phyloP scores from a whole-genome alignment of 1,140 invertebrate genomes.

The Himalopsyche phryganea region DNA sequence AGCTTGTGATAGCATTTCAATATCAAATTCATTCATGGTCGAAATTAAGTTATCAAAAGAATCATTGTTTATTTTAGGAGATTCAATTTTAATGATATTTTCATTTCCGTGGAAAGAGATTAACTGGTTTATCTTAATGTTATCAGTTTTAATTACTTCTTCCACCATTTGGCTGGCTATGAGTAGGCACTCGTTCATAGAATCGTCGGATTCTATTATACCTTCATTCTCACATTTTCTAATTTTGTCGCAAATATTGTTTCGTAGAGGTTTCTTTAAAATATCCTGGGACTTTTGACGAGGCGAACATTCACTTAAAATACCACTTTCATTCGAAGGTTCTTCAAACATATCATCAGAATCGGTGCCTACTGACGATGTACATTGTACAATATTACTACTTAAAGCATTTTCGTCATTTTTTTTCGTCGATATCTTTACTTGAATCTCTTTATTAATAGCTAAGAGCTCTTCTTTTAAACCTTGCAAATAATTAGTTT shows the following conservation, averaged over 20 bases:
- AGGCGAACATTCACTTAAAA: too few relatives aligned
- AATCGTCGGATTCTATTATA: conserved; percentile 48
- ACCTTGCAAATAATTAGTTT: conserved; percentile 43
- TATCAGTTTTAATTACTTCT: conserved; percentile 30
- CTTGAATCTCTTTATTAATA: conserved; percentile 46
- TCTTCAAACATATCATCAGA: conserved; percentile 1
- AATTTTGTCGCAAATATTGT: conserved; percentile 10
- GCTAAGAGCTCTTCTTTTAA: conserved; percentile 38
- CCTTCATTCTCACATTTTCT: conserved; percentile 34
- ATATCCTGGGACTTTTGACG: not conserved
- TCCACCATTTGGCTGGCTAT: conserved; percentile 50
- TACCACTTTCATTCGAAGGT: not conserved
- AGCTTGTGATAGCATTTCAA: conserved; percentile 45
- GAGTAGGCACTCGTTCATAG: conserved; percentile 50
- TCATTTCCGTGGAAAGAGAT: not conserved
- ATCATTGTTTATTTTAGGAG: conserved; percentile 39
- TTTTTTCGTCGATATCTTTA: conserved; percentile 35
- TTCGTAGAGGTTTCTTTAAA: not conserved
- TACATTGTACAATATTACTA: too few relatives aligned
- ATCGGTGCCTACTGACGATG: not conserved
- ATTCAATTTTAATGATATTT: conserved; percentile 5
- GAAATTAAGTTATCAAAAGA: conserved; percentile 50
- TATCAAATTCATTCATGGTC: conserved; percentile 49
- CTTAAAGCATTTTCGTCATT: too few relatives aligned
- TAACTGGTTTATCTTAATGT: too few relatives aligned